A percentile compares a stretch with the other conserved stretches of the same genome.
Evolutionary conservation across 2,888 invertebrate genomes (phyloP).

Genomic region (Temnothorax ravouxi): DNA sequence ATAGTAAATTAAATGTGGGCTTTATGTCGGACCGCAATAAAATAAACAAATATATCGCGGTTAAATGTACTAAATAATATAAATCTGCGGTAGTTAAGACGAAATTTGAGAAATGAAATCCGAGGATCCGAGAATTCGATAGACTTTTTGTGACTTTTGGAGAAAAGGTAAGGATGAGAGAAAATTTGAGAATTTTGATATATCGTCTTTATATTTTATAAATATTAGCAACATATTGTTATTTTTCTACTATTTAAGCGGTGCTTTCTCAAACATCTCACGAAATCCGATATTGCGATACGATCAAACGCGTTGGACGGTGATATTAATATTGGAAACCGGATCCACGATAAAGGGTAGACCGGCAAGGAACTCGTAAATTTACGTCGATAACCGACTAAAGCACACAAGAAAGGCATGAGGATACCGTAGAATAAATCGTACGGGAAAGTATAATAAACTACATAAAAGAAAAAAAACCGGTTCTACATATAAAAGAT

Average conservation of each 20-base stretch:
- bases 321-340: slow-evolving; percentile 73
- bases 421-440: slow-evolving; percentile 44
- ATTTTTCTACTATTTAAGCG: slow-evolving; percentile 39
- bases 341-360: slow-evolving; percentile 65
- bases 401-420: slow-evolving; percentile 46
- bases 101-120: too few species aligned
- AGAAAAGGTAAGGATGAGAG: too few species aligned
- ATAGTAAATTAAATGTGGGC: too few species aligned
- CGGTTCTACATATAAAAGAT: neutral
- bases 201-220: slow-evolving; percentile 11
- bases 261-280: slow-evolving; percentile 41
- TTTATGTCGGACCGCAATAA: too few species aligned
- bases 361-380: slow-evolving; percentile 58
- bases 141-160: too few species aligned
- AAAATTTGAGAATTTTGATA: neutral
- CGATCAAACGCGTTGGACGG: slow-evolving; percentile 62
- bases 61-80: too few species aligned
- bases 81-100: too few species aligned
- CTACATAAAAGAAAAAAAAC: neutral
- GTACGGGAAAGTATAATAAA: slow-evolving; percentile 7
- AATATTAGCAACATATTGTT: slow-evolving; percentile 18
- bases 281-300: slow-evolving; percentile 65
- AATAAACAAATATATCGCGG: too few species aligned
- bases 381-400: slow-evolving; percentile 58
- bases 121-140: too few species aligned